Percentiles rank a stretch among this genome's conserved stretches.
Conservation (phyloP, 2,113 vertebrate genomes). For the Abramis brama region DNA sequence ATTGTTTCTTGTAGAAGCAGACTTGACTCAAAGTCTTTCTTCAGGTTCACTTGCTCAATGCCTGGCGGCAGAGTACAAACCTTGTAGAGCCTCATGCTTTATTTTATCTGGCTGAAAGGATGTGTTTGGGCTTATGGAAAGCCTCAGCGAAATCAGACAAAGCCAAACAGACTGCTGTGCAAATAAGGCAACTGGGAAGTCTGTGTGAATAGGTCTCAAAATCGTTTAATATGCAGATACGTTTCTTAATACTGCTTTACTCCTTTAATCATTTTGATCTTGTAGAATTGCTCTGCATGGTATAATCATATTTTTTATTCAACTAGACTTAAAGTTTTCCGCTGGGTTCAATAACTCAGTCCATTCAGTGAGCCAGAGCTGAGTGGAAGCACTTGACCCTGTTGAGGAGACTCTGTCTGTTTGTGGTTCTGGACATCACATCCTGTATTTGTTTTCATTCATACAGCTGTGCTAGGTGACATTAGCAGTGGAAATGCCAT, state of each 20-base stretch:
- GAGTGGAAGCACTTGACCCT: conserved; percentile 54
- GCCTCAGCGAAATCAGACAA: conserved; percentile 51
- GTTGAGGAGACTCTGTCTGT: conserved; percentile 76
- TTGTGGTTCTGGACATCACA: conserved; percentile 51
- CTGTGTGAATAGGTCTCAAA: conserved; percentile 43
- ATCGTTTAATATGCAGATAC: conserved; percentile 15
- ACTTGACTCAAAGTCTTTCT: conserved; percentile 81
- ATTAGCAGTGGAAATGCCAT: conserved; percentile 20
- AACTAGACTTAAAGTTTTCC: conserved; percentile 27
- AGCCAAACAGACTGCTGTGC: conserved; percentile 44
- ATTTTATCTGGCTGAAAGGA: conserved; percentile 55
- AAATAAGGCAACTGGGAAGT: conserved; percentile 43
- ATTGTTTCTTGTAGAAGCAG: conserved; percentile 67
- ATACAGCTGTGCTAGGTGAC: conserved; percentile 59
- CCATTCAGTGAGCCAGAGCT: conserved; percentile 35
- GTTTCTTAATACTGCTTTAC: conserved; percentile 11
- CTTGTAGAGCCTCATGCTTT: conserved; percentile 36
- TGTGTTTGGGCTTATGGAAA: conserved; percentile 48
- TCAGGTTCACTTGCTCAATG: conserved; percentile 56
- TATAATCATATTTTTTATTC: conserved; percentile 26
- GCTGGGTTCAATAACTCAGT: conserved; percentile 24
- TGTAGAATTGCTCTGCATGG: conserved; percentile 31
- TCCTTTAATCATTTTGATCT: conserved; percentile 18
- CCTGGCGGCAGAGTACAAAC: conserved; percentile 47
- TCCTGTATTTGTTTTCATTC: conserved; percentile 49